Conservation (phyloP, 2,797 vertebrate genomes). For the Trachurus trachurus region DNA sequence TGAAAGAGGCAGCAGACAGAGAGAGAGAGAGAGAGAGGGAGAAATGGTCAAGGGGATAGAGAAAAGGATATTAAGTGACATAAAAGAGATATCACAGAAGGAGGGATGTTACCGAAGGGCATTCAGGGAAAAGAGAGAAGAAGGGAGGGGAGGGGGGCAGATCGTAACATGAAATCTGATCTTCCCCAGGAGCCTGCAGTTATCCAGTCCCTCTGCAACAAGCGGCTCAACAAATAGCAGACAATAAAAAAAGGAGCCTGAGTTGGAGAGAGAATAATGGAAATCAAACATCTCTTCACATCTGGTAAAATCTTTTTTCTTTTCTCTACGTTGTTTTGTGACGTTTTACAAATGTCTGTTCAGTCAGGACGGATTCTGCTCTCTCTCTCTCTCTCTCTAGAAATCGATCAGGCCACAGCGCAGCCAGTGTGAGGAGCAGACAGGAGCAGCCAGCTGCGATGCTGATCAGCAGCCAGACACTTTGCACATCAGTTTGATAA, state of each 20-base stretch:
- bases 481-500: constrained; percentile 55
- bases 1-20: constrained; percentile 53
- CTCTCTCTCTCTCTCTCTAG: not conserved
- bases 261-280: constrained; percentile 23
- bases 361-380: constrained; percentile 26
- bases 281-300: constrained; percentile 42
- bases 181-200: constrained; percentile 60
- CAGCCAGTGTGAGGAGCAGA: not conserved
- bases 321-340: not conserved
- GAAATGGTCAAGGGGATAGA: constrained; percentile 59
- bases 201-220: constrained; percentile 61
- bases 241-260: constrained; percentile 54
- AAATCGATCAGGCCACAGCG: constrained; percentile 4
- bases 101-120: constrained; percentile 69
- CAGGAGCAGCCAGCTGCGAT: too few species aligned
- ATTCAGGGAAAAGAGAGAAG: constrained; percentile 60
- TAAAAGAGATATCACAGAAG: constrained; percentile 73
- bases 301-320: constrained; percentile 26
- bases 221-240: constrained; percentile 66
- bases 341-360: constrained; percentile 46
- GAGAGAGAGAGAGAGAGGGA: constrained; percentile 10
- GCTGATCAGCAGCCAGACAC: constrained; percentile 11
- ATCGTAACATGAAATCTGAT: constrained; percentile 74
- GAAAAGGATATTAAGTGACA: constrained; percentile 74
- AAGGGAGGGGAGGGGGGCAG: constrained; percentile 43